Evolutionary conservation across 2,888 invertebrate species (phyloP).

Genomic region (Ditula angustiorana): DNA sequence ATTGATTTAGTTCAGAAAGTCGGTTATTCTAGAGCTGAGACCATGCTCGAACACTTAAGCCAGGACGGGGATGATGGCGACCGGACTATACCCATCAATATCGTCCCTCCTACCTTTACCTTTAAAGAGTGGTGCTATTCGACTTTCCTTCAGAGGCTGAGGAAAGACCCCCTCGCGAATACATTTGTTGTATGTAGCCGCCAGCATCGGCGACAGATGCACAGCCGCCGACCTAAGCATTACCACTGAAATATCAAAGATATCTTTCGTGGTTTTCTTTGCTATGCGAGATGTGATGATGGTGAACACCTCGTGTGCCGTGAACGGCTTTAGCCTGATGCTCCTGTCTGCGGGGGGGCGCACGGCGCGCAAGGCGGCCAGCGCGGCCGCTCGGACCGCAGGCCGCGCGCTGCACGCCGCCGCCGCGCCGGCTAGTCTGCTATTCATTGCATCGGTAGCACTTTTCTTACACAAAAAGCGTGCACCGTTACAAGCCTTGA

Average conservation of each 20-base stretch:
- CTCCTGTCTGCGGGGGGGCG: not conserved
- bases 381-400: not conserved
- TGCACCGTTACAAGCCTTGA: no score
- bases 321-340: not conserved
- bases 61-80: no score
- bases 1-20: no score
- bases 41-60: no score
- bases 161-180: not conserved
- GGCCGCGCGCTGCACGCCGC: no score
- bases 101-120: not conserved
- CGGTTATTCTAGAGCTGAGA: no score
- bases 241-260: not conserved
- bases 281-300: not conserved
- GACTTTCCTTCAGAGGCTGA: not conserved
- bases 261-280: not conserved
- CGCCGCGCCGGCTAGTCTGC: no score
- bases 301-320: not conserved
- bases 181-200: not conserved
- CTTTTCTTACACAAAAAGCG: no score
- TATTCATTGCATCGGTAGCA: no score
- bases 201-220: not conserved
- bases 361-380: not conserved
- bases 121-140: not conserved
- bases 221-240: not conserved
- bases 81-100: not conserved